Percentiles rank a stretch among this genome's conserved stretches.
Conservation (phyloP, 1,140 invertebrate genomes). For the Trichonephila clavata region DNA sequence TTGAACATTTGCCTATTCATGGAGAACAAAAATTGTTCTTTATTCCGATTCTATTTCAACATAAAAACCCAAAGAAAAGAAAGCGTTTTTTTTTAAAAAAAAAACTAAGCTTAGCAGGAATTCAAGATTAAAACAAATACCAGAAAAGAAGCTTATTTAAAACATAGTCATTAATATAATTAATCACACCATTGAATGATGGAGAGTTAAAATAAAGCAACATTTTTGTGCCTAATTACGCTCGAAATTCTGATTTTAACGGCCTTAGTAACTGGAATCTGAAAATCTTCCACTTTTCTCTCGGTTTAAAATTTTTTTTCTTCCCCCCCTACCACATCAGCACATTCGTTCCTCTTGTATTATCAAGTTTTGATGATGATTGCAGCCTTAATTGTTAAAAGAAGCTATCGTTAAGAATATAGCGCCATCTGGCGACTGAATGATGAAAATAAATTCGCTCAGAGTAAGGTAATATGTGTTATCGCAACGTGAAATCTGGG, state of each 20-base stretch:
- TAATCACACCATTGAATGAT: slow-evolving; percentile 52
- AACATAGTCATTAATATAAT: slow-evolving; percentile 66
- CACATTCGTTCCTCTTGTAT: slow-evolving; percentile 4
- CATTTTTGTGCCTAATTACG: slow-evolving; percentile 70
- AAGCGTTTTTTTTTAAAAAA: neutral
- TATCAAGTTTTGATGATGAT: slow-evolving; percentile 60
- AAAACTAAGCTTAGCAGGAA: neutral
- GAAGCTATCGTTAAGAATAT: neutral
- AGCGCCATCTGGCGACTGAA: slow-evolving; percentile 61
- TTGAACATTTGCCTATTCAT: neutral
- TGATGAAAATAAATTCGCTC: neutral
- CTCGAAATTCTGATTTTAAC: slow-evolving; percentile 34
- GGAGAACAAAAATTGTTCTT: neutral
- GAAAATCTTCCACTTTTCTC: neutral
- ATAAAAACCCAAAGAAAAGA: neutral
- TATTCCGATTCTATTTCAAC: neutral
- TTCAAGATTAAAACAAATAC: neutral
- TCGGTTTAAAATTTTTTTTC: neutral
- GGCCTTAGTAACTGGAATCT: slow-evolving; percentile 24
- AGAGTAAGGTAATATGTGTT: neutral
- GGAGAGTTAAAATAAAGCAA: slow-evolving; percentile 71
- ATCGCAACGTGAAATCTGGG: neutral
- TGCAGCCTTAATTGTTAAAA: slow-evolving; percentile 60
- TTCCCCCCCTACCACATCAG: neutral
- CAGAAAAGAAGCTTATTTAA: slow-evolving; percentile 33